Percentiles rank a stretch among this genome's conserved stretches.
Conservation (phyloP, 2,113 vertebrate genomes). For the Dinomys branickii region DNA sequence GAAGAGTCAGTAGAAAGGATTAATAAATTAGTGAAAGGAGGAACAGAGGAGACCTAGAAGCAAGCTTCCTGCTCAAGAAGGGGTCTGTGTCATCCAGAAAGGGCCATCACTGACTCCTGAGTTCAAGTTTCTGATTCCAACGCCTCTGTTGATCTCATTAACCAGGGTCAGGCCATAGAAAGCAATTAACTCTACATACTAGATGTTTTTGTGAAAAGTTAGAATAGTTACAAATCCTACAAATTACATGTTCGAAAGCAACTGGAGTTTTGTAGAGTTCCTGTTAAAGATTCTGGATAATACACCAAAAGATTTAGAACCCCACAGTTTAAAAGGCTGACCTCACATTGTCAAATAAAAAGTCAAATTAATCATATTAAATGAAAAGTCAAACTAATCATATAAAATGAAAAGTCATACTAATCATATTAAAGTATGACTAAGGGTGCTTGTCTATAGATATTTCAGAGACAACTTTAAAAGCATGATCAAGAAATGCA, state of each 20-base stretch:
- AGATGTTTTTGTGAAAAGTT: background rate
- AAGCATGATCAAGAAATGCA: background rate
- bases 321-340: background rate
- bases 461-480: background rate
- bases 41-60: too few species aligned
- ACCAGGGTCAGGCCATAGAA: background rate
- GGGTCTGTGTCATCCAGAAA: too few species aligned
- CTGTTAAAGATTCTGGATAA: background rate
- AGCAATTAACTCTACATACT: background rate
- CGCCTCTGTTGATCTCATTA: background rate
- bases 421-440: background rate
- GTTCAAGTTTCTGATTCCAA: background rate
- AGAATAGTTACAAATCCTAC: background rate
- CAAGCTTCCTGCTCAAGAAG: too few species aligned
- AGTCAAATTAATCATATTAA: too few species aligned
- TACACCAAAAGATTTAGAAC: background rate
- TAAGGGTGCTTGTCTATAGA: background rate
- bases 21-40: too few species aligned
- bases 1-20: background rate
- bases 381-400: background rate
- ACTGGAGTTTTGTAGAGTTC: background rate
- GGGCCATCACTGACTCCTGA: background rate
- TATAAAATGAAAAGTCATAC: background rate
- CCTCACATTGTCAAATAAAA: background rate
- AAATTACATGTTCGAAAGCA: background rate